These are phyloP conservation scores for Diprion similis DNA, from an alignment of 1,140 invertebrate genomes.

Conservation along the genomic window DNA sequence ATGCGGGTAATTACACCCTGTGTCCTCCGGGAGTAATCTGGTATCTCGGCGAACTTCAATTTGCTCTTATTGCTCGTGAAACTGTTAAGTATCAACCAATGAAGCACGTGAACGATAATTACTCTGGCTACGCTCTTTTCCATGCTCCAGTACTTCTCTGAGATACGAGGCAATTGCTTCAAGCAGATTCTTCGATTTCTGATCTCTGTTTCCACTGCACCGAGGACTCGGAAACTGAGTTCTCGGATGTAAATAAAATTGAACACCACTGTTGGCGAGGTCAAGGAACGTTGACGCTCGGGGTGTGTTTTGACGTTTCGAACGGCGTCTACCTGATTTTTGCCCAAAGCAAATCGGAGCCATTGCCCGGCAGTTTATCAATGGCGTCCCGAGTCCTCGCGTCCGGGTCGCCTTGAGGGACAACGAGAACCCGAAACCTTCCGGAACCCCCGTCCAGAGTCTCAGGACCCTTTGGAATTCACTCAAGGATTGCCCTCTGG, in stretches of 20 bases:
- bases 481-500: conserved; percentile 38
- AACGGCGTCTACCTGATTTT: not conserved
- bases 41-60: no score
- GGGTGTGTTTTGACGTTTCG: not conserved
- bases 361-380: conserved; percentile 4
- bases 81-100: no score
- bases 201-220: no score
- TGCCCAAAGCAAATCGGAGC: conserved; percentile 6
- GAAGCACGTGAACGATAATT: no score
- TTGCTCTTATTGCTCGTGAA: no score
- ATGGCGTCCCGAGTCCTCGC: not conserved
- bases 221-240: no score
- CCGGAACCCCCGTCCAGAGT: not conserved
- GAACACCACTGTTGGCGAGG: conserved; percentile 4
- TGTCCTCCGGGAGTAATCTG: no score
- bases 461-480: conserved; percentile 4
- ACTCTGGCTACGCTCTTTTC: no score
- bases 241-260: not conserved
- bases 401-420: not conserved
- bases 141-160: no score
- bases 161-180: no score
- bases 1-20: no score
- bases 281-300: not conserved
- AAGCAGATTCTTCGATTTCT: no score
- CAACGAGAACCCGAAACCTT: not conserved